A percentile compares a stretch with the other conserved stretches of the same genome.
Evolutionary conservation across 2,888 invertebrate genomes (phyloP).

Genomic region (Dynastes tityus): DNA sequence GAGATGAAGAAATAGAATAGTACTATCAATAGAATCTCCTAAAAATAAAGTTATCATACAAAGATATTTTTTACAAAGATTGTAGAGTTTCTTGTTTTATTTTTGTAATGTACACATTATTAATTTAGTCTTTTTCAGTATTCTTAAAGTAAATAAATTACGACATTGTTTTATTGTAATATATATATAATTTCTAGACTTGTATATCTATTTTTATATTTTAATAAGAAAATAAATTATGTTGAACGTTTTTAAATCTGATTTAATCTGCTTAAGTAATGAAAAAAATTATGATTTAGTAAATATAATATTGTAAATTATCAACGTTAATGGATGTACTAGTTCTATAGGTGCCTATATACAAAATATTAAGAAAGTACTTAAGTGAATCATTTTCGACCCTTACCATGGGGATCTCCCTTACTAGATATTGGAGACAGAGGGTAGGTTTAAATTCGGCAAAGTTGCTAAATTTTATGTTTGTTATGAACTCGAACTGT

Average conservation of each 20-base stretch:
- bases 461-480: no score
- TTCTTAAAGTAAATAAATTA: constrained; percentile 40
- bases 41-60: constrained; percentile 14
- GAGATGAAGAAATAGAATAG: constrained; percentile 20
- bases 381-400: no score
- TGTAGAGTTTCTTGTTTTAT: constrained; percentile 22
- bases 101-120: constrained; percentile 29
- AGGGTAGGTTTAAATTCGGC: no score
- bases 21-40: neutral
- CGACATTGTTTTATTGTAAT: constrained; percentile 56
- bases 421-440: no score
- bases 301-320: no score
- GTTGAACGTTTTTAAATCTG: constrained; percentile 24
- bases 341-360: no score
- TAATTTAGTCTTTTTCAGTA: constrained; percentile 39
- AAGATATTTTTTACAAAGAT: constrained; percentile 40
- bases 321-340: no score
- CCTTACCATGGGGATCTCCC: no score
- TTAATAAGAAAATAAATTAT: constrained; percentile 47
- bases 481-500: no score
- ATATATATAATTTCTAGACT: constrained; percentile 52
- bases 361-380: no score
- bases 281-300: no score
- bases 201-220: constrained; percentile 55
- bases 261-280: neutral